A percentile compares a stretch with the other conserved stretches of the same genome.
phyloP scores from a whole-genome alignment of 1,140 invertebrate genomes.

The Paralvinella palmiformis region DNA sequence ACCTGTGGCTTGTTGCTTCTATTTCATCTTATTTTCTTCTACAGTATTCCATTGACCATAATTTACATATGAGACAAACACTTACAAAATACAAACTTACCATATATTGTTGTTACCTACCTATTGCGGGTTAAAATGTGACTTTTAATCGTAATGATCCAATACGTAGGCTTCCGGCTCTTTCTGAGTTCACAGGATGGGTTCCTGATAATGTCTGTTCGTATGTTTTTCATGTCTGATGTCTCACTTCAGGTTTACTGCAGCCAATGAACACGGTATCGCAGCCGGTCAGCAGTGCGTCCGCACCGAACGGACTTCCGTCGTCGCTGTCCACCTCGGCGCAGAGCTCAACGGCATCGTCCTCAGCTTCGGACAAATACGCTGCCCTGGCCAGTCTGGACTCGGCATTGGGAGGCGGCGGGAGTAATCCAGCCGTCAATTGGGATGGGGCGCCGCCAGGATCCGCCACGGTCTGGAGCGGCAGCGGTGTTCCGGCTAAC shows the following conservation, averaged over 20 bases:
- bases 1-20: no score
- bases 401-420: constrained; percentile 21
- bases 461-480: constrained; percentile 20
- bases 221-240: neutral
- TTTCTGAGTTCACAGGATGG: no score
- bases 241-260: neutral
- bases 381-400: constrained; percentile 36
- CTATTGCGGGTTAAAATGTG: no score
- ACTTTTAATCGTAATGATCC: no score
- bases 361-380: constrained; percentile 29
- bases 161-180: no score
- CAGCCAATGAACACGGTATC: neutral
- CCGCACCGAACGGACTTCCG: neutral
- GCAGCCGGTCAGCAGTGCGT: neutral
- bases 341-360: neutral
- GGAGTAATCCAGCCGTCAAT: neutral
- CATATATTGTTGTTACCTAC: no score
- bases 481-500: neutral
- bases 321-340: constrained; percentile 1
- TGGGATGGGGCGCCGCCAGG: constrained; percentile 20
- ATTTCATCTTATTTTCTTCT: no score
- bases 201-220: neutral
- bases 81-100: no score
- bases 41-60: no score
- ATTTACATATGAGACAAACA: no score